Conservation (phyloP, 2,888 invertebrate genomes). For the Hololepta plana region DNA sequence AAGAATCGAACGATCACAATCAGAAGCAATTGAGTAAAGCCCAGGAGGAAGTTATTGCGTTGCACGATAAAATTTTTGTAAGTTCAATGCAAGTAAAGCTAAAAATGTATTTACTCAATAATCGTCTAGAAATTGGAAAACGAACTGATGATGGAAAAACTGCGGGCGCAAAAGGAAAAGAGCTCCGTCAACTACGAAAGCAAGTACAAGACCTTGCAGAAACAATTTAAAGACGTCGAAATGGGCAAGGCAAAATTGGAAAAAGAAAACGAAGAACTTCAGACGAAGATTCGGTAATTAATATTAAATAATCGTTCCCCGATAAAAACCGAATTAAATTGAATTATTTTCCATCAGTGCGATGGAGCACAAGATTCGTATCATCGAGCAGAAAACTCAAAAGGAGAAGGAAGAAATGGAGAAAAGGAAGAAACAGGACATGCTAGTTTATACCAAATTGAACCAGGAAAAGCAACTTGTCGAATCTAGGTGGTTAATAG, state of each 20-base stretch:
- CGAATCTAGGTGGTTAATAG: conserved; percentile 25
- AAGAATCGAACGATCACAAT: conserved; percentile 7
- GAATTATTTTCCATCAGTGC: too few relatives aligned
- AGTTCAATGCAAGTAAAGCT: conserved; percentile 7
- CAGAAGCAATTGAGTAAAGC: conserved; percentile 5
- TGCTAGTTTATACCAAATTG: not conserved
- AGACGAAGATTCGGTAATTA: too few relatives aligned
- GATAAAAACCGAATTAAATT: too few relatives aligned
- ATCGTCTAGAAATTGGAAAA: conserved; percentile 12
- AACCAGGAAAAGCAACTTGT: conserved; percentile 13
- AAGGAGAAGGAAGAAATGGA: conserved; percentile 21
- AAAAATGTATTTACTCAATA: conserved; percentile 1
- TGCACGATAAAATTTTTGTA: conserved; percentile 16
- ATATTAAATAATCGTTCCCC: too few relatives aligned
- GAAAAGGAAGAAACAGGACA: conserved; percentile 17
- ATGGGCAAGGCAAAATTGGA: conserved; percentile 26
- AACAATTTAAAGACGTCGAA: conserved; percentile 27
- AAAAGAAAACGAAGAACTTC: conserved; percentile 22
- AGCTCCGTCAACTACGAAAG: too few relatives aligned
- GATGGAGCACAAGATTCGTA: too few relatives aligned
- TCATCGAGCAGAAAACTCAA: not conserved
- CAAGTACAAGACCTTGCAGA: conserved; percentile 25
- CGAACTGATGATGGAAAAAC: conserved; percentile 11
- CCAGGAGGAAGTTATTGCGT: conserved; percentile 6
- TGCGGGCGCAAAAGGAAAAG: too few relatives aligned